Conservation (phyloP, 1,140 invertebrate genomes). For the Nasonia longicornis region DNA sequence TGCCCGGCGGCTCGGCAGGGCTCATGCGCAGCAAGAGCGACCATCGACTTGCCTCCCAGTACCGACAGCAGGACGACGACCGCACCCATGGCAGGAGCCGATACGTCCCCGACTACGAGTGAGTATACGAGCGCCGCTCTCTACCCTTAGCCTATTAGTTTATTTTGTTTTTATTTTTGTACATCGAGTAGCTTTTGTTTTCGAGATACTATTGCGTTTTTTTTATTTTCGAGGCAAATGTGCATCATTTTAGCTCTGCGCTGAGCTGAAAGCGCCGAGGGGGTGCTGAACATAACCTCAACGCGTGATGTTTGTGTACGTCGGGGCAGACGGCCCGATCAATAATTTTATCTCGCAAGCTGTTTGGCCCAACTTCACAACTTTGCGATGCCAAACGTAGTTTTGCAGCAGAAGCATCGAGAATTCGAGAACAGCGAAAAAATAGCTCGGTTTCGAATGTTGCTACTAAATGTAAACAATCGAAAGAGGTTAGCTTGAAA, state of each 20-base stretch:
- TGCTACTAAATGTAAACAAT: not conserved
- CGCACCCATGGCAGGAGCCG: conserved; percentile 62
- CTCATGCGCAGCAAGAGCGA: conserved; percentile 94
- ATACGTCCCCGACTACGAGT: conserved; percentile 68
- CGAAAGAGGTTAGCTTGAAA: not conserved
- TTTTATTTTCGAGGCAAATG: not conserved
- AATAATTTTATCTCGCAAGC: not conserved
- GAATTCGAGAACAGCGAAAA: too few species aligned
- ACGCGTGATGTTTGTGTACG: not conserved
- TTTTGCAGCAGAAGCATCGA: too few species aligned
- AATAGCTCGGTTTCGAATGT: too few species aligned
- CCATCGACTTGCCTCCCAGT: conserved; percentile 89
- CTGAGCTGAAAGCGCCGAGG: not conserved
- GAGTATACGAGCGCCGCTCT: conserved; percentile 46
- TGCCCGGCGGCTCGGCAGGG: conserved; percentile 75
- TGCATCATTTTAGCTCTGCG: not conserved
- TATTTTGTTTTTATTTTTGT: not conserved
- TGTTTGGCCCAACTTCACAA: too few species aligned
- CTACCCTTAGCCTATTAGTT: not conserved
- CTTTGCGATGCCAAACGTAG: too few species aligned
- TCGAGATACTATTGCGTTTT: not conserved
- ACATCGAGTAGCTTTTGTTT: not conserved
- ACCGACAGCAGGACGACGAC: conserved; percentile 85
- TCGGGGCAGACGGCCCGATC: not conserved
- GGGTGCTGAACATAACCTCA: conserved; percentile 12